Evolutionary conservation across 2,797 vertebrate genomes (phyloP), one percentile per base, ranked within the genome.

Genomic region (Ctenopoma multispine): DNA sequence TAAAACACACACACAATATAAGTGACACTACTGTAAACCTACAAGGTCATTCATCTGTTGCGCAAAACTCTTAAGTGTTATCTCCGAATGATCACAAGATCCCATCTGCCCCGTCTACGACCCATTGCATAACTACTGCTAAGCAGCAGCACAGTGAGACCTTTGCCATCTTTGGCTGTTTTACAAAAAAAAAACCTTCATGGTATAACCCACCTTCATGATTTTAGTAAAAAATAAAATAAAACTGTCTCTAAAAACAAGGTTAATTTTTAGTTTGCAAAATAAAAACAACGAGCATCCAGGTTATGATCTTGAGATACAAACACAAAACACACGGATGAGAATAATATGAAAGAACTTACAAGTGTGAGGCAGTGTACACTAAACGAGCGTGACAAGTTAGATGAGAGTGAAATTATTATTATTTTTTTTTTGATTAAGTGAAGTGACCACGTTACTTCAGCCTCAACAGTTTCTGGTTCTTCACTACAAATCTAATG

Each of bases 51-150:
- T 77, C 44, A 31, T 29, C 9, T 53, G 49, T 92, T 92, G 91
- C 90, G 90, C 87, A 93, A 93, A 90, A 38, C 17, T 66, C 44
- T 4, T 23, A 6, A 64, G 69, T 40, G 69, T 92, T 93, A 93
- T 94, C 93, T 90, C 49, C 18, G 38, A 7, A 24, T 23, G 84
- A 93, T 93, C 93, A 91, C 85, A 81, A 89, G 92, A 89, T 92
- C 79, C 38, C 80, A 83, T 81, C 80, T 82, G 84, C 78, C 82
- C 57, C 27, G 55, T 60, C 58, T 75, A 69, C 72, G 70, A 72
- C 77, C 77, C 69, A 48, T 91, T 90, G 83, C 84, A 79, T 81
- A 89, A 92, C 46, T 59, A 23, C 14, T 23, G 27, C 47, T 41
- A 38, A 66, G 70, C 15, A 72, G 50, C 47, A 77, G 56, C 68